These are phyloP conservation scores for Cossypha dichroa DNA, from an alignment of 2,797 vertebrate species.

Conservation along the genomic window DNA sequence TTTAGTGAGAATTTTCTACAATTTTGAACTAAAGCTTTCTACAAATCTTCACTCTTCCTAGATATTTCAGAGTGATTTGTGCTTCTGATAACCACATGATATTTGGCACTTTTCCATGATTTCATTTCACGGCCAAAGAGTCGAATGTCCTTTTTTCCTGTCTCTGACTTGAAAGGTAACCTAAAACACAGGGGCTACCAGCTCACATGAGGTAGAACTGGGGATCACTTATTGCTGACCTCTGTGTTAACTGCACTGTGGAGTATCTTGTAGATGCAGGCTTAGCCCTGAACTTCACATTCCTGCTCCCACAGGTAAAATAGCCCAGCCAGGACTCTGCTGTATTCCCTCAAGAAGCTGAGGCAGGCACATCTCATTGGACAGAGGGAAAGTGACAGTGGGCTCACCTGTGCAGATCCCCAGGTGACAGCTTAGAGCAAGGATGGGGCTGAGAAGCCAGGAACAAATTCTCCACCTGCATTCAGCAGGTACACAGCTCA, in stretches of 20 bases:
- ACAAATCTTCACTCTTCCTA: background rate
- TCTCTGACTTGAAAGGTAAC: background rate
- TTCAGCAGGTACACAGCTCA: background rate
- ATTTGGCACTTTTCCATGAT: background rate
- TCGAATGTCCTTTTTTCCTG: background rate
- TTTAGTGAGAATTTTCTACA: background rate
- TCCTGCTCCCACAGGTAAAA: background rate
- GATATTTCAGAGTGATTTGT: background rate
- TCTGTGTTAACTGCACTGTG: background rate
- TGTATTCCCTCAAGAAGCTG: background rate
- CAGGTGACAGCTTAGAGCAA: background rate
- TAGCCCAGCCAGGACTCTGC: background rate
- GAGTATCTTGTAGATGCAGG: background rate
- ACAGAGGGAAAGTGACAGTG: background rate
- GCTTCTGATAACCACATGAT: background rate
- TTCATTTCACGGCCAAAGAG: background rate
- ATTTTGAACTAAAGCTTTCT: constrained; percentile 26
- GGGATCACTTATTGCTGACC: background rate
- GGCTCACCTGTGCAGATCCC: background rate
- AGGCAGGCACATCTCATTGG: background rate
- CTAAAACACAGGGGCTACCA: background rate
- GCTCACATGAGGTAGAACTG: background rate
- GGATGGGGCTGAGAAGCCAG: background rate
- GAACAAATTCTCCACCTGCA: background rate
- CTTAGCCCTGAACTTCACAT: background rate